Base-by-base conservation (phyloP, 2,888 invertebrate genomes). In the Netelia melanura region DNA sequence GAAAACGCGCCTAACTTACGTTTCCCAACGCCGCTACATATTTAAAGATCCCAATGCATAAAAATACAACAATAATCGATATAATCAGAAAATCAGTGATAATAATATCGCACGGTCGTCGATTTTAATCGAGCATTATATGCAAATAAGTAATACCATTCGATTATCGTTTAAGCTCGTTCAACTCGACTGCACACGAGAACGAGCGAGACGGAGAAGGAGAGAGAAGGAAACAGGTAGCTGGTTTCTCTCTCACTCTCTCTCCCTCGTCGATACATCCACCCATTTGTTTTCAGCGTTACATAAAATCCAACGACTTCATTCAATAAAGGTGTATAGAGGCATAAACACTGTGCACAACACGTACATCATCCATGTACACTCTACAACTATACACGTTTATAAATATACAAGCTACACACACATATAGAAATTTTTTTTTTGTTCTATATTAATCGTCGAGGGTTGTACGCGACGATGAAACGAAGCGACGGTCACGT, bases 301-400 rank as follows among this genome's bases (percentile, higher is more conserved):
- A 30, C 54, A 70, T 74, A 38, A 78, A 68, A 79, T 83, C 10
- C 21, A 78, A 72, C 74, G 68, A 43, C 74, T 79, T 70, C 70
- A 79, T 79, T 79, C 74, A 75, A 79, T 70, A 48, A 79, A 62
- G 68, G 48, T 56, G 74, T 17, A 43, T 10, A 62, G 58, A 38
- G 30, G 62, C 74, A 79, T 64, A 75, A 75, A 54, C 64, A 54
- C 38, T 38, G 44, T 74, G 67, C 23, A 72, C 21, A 44, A 17
- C 17, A 17, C 54, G 44, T 58, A 65, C 43, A 48, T 14, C 17
- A 17, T 17, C 17, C 17, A 17, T 17, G 17, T 10, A 48, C 48
- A 14, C 48, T 14, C 11, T 48, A 48, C 11, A 48, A 14, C 14
- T 48, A 10, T 48, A 48, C 14, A 48, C 14, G 48, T 48, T 14